Conservation (phyloP, 2,797 vertebrate species). For the Prunella strophiata region DNA sequence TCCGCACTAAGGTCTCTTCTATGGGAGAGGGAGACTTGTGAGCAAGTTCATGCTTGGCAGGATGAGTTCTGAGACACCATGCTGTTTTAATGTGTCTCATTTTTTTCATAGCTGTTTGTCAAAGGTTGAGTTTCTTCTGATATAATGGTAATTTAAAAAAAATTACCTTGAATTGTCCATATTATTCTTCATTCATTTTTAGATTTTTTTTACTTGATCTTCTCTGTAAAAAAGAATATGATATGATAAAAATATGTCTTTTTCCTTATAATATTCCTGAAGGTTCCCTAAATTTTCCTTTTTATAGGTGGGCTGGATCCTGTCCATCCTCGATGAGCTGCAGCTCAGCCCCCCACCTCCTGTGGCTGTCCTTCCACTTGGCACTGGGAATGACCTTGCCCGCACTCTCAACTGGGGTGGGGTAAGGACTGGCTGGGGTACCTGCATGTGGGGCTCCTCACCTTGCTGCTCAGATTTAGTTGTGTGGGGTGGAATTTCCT, state of each 20-base stretch:
- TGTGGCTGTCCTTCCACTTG: slow-evolving; percentile 96
- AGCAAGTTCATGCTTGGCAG: not conserved
- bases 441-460: fast-evolving
- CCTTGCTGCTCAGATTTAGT: not conserved
- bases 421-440: slow-evolving; percentile 81
- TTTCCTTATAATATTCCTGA: not conserved
- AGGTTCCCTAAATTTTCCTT: not conserved
- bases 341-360: slow-evolving; percentile 94
- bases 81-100: not conserved
- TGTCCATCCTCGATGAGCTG: slow-evolving; percentile 94
- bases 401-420: slow-evolving; percentile 99
- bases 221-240: not conserved
- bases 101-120: not conserved
- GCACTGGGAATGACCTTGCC: slow-evolving; percentile 97
- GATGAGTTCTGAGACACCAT: not conserved
- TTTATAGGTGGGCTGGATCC: slow-evolving; percentile 95
- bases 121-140: not conserved
- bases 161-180: not conserved
- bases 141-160: not conserved
- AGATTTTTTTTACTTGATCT: not conserved
- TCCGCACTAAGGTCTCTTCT: not conserved
- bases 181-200: not conserved
- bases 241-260: not conserved
- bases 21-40: not conserved
- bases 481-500: not conserved